Percentiles rank a stretch among this genome's conserved stretches.
phyloP scores from a whole-genome alignment of 2,888 invertebrate species.

The Antitype chi region DNA sequence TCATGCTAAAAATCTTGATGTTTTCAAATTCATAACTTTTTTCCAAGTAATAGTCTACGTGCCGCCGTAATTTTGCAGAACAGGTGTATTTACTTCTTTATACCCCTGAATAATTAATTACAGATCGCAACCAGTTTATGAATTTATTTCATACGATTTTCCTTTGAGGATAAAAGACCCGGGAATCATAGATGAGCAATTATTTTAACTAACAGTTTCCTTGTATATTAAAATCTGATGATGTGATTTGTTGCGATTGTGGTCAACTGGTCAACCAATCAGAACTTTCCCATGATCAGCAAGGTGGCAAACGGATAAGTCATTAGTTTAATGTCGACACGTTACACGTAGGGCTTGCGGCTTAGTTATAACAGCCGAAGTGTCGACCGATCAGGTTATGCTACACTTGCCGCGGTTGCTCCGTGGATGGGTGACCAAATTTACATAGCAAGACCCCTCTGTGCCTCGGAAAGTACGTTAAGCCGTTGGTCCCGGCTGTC shows the following conservation, averaged over 20 bases:
- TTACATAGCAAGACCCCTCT: too few species aligned
- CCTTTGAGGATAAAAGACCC: neutral
- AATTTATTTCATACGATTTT: neutral
- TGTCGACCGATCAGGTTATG: too few species aligned
- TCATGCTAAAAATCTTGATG: neutral
- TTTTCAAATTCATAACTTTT: neutral
- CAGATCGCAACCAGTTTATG: neutral
- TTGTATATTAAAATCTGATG: neutral
- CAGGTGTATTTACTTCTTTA: too few species aligned
- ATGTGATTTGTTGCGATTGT: constrained; percentile 3
- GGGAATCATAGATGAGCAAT: neutral
- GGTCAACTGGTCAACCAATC: neutral
- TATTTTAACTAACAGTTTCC: neutral
- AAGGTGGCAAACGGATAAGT: neutral
- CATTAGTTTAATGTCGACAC: neutral
- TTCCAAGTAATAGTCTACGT: constrained; percentile 2
- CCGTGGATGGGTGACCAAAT: too few species aligned
- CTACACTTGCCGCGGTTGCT: too few species aligned
- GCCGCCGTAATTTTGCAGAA: neutral
- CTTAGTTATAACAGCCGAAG: too few species aligned
- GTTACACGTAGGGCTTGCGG: neutral
- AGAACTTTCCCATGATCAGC: neutral
- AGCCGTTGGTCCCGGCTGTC: too few species aligned
- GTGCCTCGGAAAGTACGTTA: too few species aligned
- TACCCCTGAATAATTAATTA: neutral